A percentile compares a stretch with the other conserved stretches of the same genome.
These are phyloP conservation scores for Nineta flava DNA, from an alignment of 2,888 invertebrate species.

Conservation along the genomic window DNA sequence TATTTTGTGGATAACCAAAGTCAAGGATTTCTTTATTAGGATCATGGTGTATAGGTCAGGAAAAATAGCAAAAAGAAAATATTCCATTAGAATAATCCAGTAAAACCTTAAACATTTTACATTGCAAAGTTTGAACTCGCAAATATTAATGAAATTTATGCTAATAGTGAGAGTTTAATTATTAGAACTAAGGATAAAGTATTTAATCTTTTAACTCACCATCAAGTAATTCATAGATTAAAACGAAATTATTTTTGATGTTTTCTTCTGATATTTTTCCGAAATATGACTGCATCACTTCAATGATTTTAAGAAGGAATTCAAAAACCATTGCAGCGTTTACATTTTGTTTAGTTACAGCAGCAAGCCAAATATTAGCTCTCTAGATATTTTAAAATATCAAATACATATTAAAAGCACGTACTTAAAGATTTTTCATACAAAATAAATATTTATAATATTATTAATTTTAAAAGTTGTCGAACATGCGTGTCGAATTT, in stretches of 20 bases:
- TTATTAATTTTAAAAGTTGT: too few relatives aligned
- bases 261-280: conserved; percentile 99
- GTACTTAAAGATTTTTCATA: not conserved
- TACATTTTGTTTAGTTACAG: conserved; percentile 99
- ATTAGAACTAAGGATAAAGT: not conserved
- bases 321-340: conserved; percentile 99
- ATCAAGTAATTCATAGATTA: conserved; percentile 97
- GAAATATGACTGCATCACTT: conserved; percentile 99
- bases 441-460: not conserved
- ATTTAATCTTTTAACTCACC: conserved; percentile 35
- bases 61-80: conserved; percentile 16
- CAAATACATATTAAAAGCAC: not conserved
- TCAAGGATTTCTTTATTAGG: conserved; percentile 75
- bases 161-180: too few relatives aligned
- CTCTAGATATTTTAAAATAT: conserved; percentile 36
- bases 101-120: not conserved
- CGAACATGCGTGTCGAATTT: too few relatives aligned
- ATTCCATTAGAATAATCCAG: not conserved
- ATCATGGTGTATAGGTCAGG: conserved; percentile 65
- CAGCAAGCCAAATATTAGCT: conserved; percentile 98
- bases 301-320: conserved; percentile 92
- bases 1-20: conserved; percentile 99
- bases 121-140: too few relatives aligned
- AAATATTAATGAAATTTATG: too few relatives aligned
- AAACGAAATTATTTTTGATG: conserved; percentile 99